These are phyloP conservation scores for Amazonetta brasiliensis DNA, from an alignment of 2,797 vertebrate genomes.

Conservation along the genomic window DNA sequence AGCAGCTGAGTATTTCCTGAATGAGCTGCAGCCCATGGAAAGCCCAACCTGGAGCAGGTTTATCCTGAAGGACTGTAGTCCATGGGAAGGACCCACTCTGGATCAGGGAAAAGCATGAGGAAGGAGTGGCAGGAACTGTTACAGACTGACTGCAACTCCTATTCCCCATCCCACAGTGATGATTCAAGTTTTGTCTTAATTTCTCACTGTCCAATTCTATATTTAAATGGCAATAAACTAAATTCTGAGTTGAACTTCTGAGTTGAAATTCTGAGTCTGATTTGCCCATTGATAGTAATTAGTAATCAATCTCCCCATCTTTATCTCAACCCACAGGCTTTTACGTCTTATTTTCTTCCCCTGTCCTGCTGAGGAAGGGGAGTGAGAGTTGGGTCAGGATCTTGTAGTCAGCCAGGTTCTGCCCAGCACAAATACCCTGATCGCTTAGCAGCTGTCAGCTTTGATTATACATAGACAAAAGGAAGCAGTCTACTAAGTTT, in stretches of 20 bases:
- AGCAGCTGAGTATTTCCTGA: not conserved
- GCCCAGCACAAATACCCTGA: not conserved
- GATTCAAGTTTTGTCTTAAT: not conserved
- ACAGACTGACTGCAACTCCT: fast-evolving
- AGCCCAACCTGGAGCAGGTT: not conserved
- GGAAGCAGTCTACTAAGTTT: not conserved
- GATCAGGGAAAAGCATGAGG: not conserved
- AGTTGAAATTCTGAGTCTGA: not conserved
- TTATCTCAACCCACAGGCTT: not conserved
- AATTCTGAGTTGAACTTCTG: not conserved
- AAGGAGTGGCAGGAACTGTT: not conserved
- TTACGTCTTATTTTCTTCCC: not conserved
- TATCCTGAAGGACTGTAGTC: not conserved
- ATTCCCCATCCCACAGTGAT: not conserved
- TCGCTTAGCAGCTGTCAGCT: not conserved
- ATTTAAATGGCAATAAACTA: not conserved
- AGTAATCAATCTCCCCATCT: not conserved
- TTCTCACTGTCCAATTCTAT: not conserved
- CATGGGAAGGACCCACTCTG: not conserved
- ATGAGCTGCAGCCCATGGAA: not conserved
- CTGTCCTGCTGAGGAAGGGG: not conserved
- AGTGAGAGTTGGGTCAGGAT: not conserved
- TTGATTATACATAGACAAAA: not conserved
- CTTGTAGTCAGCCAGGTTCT: not conserved
- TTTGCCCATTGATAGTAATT: not conserved